Conservation (phyloP, 2,888 invertebrate species). For the Macrophya annulata region DNA sequence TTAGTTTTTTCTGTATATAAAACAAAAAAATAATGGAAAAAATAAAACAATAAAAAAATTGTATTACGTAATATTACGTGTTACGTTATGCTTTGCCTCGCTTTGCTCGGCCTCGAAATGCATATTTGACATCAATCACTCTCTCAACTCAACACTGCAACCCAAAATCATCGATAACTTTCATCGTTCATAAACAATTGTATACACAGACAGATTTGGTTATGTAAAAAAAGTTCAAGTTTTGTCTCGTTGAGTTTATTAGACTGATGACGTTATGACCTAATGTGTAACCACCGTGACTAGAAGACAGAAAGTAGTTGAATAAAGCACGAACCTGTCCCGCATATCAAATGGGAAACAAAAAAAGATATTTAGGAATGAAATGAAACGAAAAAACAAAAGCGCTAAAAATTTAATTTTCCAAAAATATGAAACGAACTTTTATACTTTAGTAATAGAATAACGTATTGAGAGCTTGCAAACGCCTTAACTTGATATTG, state of each 20-base stretch:
- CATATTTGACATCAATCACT: constrained; percentile 46
- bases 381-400: not conserved
- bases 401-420: no score
- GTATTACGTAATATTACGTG: not conserved
- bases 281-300: not conserved
- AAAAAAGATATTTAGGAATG: not conserved
- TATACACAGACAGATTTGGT: not conserved
- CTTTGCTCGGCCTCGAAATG: constrained; percentile 39
- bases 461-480: no score
- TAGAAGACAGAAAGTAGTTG: not conserved
- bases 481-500: not conserved
- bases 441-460: no score
- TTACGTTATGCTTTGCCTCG: constrained; percentile 5
- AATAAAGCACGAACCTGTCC: not conserved
- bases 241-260: constrained; percentile 7
- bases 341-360: not conserved
- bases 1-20: not conserved
- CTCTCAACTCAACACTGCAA: constrained; percentile 14
- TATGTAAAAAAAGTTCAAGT: not conserved
- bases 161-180: constrained; percentile 28
- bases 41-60: not conserved
- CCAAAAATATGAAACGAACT: not conserved
- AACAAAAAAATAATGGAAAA: not conserved
- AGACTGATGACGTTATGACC: not conserved
- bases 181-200: not conserved